Base-by-base conservation (phyloP, 2,113 vertebrate genomes). In the Salvelinus fontinalis region DNA sequence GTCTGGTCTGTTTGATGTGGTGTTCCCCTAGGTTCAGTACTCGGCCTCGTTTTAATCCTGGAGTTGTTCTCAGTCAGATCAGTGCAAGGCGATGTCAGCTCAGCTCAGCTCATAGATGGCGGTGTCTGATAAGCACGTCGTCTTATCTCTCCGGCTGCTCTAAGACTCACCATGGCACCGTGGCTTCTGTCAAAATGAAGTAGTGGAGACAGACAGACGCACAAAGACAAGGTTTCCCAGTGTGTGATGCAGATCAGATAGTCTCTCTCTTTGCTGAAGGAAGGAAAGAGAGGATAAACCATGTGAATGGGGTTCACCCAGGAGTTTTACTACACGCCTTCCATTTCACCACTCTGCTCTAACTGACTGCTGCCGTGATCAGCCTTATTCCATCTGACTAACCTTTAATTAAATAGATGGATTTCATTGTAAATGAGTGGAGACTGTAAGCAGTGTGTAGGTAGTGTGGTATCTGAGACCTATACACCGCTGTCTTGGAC, bases 21-120 rank as follows among this genome's bases (percentile, higher is more conserved):
- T 64, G 60, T 64, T 27, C n/a, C 59, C 59, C 7, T n/a, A 62
- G 59, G 59, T 62, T n/a, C 20, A n/a, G n/a, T 62, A 22, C n/a
- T 29, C 31, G 12, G 31, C 31, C 79, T 67, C 57, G 67, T 44
- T 27, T 60, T 88, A 89, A 91, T 88, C 85, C 85, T 77, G 8
- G 31, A 71, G 5, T 67, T 2, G 22, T 34, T 67, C 18, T 79
- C 74, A 24, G 65, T 75, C 75, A 71, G 51, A 81, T 75, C 76
- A 73, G 44, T 77, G 68, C 67, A 34, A 77, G 70, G 9, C 8
- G 74, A 39, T 83, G 84, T 86, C 78, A 81, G 79, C 82, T 83
- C 67, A 44, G 39, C 39, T 44, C 31, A 18, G 75, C 51, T 54
- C 31, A 18, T 74, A 73, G 86, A 88, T 82, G 71, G 69, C 74